These are phyloP conservation scores for Caenorhabditis panamensis DNA, from an alignment of 2,888 invertebrate genomes.

Conservation along the genomic window DNA sequence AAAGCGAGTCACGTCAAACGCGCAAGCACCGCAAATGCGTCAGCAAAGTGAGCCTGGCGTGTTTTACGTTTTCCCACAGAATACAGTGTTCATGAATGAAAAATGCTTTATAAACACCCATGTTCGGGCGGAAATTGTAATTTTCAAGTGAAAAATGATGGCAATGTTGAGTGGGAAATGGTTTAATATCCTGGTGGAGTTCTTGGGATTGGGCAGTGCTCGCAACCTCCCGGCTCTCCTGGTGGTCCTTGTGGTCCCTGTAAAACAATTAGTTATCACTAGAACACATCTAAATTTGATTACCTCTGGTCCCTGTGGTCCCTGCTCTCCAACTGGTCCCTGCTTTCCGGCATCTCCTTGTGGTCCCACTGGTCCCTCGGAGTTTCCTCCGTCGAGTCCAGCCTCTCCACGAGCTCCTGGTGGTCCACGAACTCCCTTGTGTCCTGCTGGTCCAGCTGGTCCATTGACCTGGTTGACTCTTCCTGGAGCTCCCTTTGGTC, in stretches of 20 bases:
- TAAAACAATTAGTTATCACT: conserved; percentile 6
- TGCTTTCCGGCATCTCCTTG: conserved; percentile 71
- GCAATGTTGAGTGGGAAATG: too few species aligned
- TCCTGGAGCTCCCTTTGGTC: conserved; percentile 73
- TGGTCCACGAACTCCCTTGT: conserved; percentile 69
- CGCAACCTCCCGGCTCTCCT: too few species aligned
- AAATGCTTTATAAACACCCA: conserved; percentile 41
- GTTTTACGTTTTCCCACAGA: neutral
- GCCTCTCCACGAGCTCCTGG: conserved; percentile 75
- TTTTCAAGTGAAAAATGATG: conserved; percentile 1
- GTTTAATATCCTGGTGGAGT: conserved; percentile 78
- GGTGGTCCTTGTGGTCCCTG: conserved; percentile 68
- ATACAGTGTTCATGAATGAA: neutral
- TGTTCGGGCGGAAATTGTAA: conserved; percentile 16
- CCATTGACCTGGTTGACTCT: conserved; percentile 72
- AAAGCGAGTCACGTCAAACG: neutral
- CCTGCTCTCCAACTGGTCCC: conserved; percentile 73
- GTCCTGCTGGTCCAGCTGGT: conserved; percentile 69
- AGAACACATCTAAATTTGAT: neutral
- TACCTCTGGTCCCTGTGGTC: conserved; percentile 73
- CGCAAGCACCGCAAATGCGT: neutral
- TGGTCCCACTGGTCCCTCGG: conserved; percentile 69
- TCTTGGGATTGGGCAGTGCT: conserved; percentile 73
- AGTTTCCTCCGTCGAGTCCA: conserved; percentile 70
- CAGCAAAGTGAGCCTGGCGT: neutral